phyloP scores from a whole-genome alignment of 2,888 invertebrate genomes.

The Ametastegia equiseti region DNA sequence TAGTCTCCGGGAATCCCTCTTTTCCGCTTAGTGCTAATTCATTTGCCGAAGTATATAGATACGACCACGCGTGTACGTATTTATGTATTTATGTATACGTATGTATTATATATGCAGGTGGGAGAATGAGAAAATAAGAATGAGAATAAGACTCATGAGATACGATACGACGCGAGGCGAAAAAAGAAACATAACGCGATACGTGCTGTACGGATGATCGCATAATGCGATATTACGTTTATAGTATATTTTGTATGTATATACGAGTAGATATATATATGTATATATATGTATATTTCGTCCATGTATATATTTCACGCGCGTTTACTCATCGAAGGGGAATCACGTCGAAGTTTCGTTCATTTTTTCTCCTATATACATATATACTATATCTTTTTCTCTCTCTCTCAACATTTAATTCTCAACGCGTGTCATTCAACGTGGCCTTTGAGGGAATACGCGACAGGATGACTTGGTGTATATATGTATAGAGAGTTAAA shows the following conservation, averaged over 20 bases:
- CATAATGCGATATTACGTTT: not conserved
- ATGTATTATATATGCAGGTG: too few species aligned
- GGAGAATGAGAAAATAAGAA: not conserved
- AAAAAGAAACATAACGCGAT: too few species aligned
- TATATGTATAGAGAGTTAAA: too few species aligned
- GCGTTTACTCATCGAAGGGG: not conserved
- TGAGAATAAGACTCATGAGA: not conserved
- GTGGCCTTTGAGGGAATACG: not conserved
- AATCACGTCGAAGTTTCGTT: not conserved
- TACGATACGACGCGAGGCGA: not conserved
- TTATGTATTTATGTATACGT: not conserved
- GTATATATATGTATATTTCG: not conserved
- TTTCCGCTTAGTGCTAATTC: constrained; percentile 9
- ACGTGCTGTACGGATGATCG: too few species aligned
- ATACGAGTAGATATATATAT: too few species aligned
- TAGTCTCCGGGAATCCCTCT: constrained; percentile 59
- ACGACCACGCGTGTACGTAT: not conserved
- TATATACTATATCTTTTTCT: constrained; percentile 1
- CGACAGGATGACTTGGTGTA: too few species aligned
- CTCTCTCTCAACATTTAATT: not conserved
- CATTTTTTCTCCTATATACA: constrained; percentile 31
- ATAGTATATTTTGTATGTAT: not conserved
- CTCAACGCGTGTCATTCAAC: not conserved
- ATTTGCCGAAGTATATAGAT: not conserved
- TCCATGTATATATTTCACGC: not conserved